Evolutionary conservation across 2,888 invertebrate species (phyloP).

Genomic region (Acronicta alni): DNA sequence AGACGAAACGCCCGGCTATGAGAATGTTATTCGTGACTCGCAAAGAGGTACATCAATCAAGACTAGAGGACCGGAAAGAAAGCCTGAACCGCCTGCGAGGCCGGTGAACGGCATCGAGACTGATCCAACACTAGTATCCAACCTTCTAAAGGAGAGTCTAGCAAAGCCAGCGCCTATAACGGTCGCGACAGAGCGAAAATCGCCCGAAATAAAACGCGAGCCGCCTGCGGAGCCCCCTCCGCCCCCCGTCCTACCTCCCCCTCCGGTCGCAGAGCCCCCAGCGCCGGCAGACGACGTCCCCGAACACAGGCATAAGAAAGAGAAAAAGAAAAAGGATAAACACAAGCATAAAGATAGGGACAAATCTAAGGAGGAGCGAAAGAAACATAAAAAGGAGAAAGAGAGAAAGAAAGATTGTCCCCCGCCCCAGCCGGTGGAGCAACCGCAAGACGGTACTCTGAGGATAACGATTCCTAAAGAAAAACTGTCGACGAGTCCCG

Average conservation of each 20-base stretch:
- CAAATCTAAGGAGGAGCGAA: constrained; percentile 92
- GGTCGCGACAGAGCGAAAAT: constrained; percentile 78
- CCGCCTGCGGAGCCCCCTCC: constrained; percentile 69
- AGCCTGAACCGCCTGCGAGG: constrained; percentile 70
- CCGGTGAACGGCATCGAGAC: constrained; percentile 92
- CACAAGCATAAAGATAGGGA: constrained; percentile 94
- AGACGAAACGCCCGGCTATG: constrained; percentile 90
- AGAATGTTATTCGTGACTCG: constrained; percentile 89
- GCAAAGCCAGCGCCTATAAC: constrained; percentile 85
- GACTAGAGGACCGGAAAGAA: constrained; percentile 78
- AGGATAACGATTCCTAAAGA: constrained; percentile 84
- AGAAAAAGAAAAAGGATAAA: constrained; percentile 94
- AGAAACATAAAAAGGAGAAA: constrained; percentile 92
- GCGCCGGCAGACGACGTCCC: constrained; percentile 47
- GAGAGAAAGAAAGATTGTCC: constrained; percentile 77
- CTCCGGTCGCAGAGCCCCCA: constrained; percentile 44
- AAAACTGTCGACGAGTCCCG: constrained; percentile 81
- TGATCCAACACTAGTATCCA: constrained; percentile 92
- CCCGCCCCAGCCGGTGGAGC: constrained; percentile 55
- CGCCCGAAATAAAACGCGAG: constrained; percentile 73
- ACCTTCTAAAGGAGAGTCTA: constrained; percentile 91
- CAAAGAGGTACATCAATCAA: constrained; percentile 76
- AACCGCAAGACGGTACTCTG: constrained; percentile 69
- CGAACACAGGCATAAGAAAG: constrained; percentile 86
- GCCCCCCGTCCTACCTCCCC: constrained; percentile 49